Conservation (phyloP, 2,888 invertebrate species). For the Megastigmus dorsalis region DNA sequence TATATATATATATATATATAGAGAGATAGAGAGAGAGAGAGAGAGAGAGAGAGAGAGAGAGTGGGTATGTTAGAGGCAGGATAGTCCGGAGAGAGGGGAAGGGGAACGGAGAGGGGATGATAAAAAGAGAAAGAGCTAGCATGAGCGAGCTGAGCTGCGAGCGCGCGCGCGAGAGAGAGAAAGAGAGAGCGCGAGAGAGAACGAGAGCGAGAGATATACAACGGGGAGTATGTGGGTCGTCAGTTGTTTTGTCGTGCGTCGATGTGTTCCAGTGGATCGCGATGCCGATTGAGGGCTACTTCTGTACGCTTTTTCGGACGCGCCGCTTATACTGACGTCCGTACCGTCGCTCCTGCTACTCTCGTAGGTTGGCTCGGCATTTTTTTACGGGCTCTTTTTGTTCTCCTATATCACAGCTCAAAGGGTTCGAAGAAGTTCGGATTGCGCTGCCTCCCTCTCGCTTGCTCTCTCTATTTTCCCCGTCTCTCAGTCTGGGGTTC, state of each 20-base stretch:
- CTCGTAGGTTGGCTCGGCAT: too few relatives aligned
- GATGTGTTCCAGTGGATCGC: slow-evolving; percentile 48
- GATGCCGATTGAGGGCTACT: slow-evolving; percentile 43
- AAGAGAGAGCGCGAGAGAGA: slow-evolving; percentile 27
- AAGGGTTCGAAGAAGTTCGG: neutral
- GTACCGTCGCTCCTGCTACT: neutral
- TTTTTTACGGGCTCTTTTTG: too few relatives aligned
- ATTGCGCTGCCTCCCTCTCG: neutral
- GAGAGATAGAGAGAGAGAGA: slow-evolving; percentile 15
- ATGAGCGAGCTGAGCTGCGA: too few relatives aligned
- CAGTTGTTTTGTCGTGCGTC: slow-evolving; percentile 54
- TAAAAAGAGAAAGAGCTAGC: slow-evolving; percentile 45
- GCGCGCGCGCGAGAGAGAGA: neutral
- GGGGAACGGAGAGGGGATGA: slow-evolving; percentile 32
- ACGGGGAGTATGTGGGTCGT: slow-evolving; percentile 53
- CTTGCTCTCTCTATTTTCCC: neutral
- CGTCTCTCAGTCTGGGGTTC: too few relatives aligned
- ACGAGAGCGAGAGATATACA: slow-evolving; percentile 34
- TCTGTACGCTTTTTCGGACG: neutral
- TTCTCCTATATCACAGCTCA: neutral
- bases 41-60: slow-evolving; percentile 27
- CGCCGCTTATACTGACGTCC: neutral
- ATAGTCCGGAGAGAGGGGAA: neutral
- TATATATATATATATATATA: too few relatives aligned
- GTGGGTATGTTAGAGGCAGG: slow-evolving; percentile 20